Conservation (phyloP, 2,888 invertebrate species). For the Aplocera efformata region DNA sequence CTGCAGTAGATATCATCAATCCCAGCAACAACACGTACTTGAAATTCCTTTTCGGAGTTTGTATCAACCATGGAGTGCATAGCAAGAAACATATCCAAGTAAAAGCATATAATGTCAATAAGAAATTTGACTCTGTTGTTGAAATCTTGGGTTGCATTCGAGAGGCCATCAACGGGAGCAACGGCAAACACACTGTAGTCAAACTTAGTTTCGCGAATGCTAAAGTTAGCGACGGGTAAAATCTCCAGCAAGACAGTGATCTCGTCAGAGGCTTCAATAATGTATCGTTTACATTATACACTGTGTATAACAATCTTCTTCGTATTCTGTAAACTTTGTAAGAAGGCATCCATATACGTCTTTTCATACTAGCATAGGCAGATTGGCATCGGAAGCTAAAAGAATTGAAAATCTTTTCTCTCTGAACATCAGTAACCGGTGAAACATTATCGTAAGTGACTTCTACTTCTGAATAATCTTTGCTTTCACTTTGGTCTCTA, state of each 20-base stretch:
- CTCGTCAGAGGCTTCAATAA: conserved; percentile 69
- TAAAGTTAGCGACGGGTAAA: conserved; percentile 68
- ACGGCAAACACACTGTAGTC: conserved; percentile 54
- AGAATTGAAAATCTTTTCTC: conserved; percentile 68
- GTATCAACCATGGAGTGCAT: conserved; percentile 66
- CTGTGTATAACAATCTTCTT: conserved; percentile 53
- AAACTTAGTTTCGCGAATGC: conserved; percentile 59
- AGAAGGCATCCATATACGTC: conserved; percentile 65
- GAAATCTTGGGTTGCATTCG: conserved; percentile 60
- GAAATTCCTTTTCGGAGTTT: conserved; percentile 68
- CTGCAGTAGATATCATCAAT: conserved; percentile 52
- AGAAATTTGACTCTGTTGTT: conserved; percentile 60
- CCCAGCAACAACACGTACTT: conserved; percentile 62
- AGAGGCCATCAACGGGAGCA: conserved; percentile 61
- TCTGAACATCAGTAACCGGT: conserved; percentile 66
- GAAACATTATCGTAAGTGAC: conserved; percentile 65
- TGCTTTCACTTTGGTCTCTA: conserved; percentile 43
- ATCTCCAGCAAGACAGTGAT: conserved; percentile 67
- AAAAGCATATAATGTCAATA: conserved; percentile 68
- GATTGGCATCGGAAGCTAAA: conserved; percentile 69
- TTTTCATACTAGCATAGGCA: conserved; percentile 57
- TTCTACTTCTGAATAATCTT: conserved; percentile 61
- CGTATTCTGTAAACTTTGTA: conserved; percentile 64
- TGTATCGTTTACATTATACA: conserved; percentile 66
- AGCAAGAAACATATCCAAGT: conserved; percentile 72